These are phyloP conservation scores for Himalopsyche kuldschensis DNA, from an alignment of 2,888 invertebrate species.

Conservation along the genomic window DNA sequence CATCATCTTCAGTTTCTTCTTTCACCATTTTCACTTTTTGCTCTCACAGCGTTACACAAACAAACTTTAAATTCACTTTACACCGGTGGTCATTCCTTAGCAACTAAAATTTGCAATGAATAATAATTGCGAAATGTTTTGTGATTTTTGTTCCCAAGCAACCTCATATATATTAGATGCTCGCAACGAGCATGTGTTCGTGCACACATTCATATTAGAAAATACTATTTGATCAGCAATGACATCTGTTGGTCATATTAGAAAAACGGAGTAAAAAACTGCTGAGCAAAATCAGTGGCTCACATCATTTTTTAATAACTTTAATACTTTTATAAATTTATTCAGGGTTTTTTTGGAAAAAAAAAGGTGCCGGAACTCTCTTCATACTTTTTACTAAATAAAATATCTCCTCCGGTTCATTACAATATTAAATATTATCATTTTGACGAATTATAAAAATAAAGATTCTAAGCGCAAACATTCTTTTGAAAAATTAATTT, in stretches of 20 bases:
- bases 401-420: too few relatives aligned
- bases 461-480: too few relatives aligned
- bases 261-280: background rate
- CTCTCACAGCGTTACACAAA: background rate
- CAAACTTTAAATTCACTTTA: background rate
- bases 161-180: background rate
- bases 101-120: background rate
- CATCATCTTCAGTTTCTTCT: constrained; percentile 5
- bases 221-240: background rate
- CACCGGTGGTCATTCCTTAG: background rate
- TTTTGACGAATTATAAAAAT: too few relatives aligned
- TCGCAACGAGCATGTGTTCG: background rate
- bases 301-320: background rate
- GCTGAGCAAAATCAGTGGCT: background rate
- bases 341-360: too few relatives aligned
- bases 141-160: background rate
- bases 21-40: background rate
- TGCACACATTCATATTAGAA: background rate
- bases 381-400: too few relatives aligned
- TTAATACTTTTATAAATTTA: too few relatives aligned
- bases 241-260: background rate
- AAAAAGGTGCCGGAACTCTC: too few relatives aligned
- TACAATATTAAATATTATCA: too few relatives aligned
- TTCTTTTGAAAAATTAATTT: too few relatives aligned
- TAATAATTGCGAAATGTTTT: background rate